These are phyloP conservation scores for Drosophila macrospina DNA, from an alignment of 2,888 invertebrate genomes.

Conservation along the genomic window DNA sequence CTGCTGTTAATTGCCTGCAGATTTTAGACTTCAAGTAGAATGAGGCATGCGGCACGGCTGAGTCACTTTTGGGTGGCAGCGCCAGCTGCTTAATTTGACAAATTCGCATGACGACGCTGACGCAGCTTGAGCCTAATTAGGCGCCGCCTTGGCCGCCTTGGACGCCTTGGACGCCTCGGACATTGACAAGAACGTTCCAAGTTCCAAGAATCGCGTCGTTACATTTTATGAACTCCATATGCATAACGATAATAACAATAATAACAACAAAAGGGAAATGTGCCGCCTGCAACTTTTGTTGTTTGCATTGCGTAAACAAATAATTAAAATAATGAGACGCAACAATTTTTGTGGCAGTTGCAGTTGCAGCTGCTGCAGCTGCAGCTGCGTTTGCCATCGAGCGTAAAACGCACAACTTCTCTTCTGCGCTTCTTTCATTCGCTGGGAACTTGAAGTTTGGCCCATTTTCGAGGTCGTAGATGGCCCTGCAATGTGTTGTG, in stretches of 20 bases:
- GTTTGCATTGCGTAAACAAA: conserved; percentile 76
- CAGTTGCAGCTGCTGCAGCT: conserved; percentile 26
- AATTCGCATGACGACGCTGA: conserved; percentile 72
- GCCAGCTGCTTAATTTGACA: conserved; percentile 76
- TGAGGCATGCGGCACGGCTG: conserved; percentile 2
- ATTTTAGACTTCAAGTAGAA: conserved; percentile 42
- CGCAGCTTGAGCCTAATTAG: conserved; percentile 60
- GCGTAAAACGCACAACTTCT: conserved; percentile 35
- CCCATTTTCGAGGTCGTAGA: conserved; percentile 57
- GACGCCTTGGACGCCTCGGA: conserved; percentile 21
- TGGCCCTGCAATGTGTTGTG: conserved; percentile 63
- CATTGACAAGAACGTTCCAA: conserved; percentile 55
- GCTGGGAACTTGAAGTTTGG: conserved; percentile 59
- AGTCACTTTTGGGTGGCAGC: conserved; percentile 23
- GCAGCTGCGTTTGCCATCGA: conserved; percentile 74
- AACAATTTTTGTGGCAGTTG: conserved; percentile 34
- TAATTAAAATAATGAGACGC: conserved; percentile 79
- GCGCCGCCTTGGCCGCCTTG: conserved; percentile 43
- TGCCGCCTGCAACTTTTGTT: conserved; percentile 70
- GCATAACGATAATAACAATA: conserved; percentile 49
- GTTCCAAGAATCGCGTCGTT: conserved; percentile 39
- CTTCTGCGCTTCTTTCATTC: neutral
- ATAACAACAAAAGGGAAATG: conserved; percentile 27
- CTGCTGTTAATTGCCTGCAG: conserved; percentile 72
- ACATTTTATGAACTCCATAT: conserved; percentile 67